phyloP scores from a whole-genome alignment of 2,113 vertebrate genomes.

The Bothrops jararaca region DNA sequence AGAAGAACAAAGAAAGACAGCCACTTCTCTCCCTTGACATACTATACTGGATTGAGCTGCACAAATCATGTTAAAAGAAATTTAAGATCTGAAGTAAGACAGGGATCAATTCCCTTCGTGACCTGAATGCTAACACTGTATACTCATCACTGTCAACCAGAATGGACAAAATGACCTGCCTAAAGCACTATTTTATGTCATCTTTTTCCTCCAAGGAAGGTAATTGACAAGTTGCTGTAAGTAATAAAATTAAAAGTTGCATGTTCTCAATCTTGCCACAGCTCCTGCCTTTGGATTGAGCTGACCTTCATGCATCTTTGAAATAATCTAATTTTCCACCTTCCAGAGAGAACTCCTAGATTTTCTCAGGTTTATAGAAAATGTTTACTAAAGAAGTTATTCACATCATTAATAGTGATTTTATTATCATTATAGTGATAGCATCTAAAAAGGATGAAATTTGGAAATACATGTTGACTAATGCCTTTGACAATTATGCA shows the following conservation, averaged over 20 bases:
- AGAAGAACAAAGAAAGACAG: background rate
- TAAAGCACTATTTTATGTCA: background rate
- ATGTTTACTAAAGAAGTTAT: too few relatives aligned
- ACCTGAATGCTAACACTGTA: background rate
- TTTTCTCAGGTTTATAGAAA: too few relatives aligned
- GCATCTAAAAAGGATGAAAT: background rate
- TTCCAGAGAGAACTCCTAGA: too few relatives aligned
- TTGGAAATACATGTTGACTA: background rate
- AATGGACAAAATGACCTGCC: background rate
- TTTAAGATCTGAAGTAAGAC: background rate
- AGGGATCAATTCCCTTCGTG: background rate
- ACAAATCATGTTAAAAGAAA: background rate
- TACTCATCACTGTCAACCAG: background rate
- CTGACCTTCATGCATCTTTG: background rate
- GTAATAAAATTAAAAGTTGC: background rate
- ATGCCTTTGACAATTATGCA: background rate
- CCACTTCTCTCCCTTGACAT: background rate
- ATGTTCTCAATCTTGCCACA: background rate
- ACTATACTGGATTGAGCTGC: background rate
- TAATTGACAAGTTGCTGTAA: background rate
- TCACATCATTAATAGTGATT: too few relatives aligned
- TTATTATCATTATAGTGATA: too few relatives aligned
- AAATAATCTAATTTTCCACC: background rate
- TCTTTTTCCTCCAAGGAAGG: background rate
- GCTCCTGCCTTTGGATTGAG: background rate